Evolutionary conservation across 2,888 invertebrate genomes (phyloP).

Genomic region (Linnaemya vulpina): DNA sequence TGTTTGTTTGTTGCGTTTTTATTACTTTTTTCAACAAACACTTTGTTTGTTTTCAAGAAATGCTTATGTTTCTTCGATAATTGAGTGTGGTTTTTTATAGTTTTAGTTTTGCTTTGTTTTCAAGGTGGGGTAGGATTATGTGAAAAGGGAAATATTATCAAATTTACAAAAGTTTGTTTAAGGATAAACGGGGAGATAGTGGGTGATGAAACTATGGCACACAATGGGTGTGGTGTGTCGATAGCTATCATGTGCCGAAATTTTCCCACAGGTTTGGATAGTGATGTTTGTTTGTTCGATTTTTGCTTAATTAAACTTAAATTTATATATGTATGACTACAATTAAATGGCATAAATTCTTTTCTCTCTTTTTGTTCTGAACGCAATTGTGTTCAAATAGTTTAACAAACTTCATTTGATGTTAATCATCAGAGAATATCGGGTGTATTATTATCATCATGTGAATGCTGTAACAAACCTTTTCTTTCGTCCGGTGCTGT

Average conservation of each 20-base stretch:
- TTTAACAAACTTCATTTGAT: slow-evolving; percentile 77
- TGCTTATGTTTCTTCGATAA: slow-evolving; percentile 66
- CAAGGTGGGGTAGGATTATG: slow-evolving; percentile 25
- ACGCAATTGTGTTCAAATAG: slow-evolving; percentile 39
- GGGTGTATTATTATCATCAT: slow-evolving; percentile 83
- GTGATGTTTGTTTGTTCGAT: slow-evolving; percentile 22
- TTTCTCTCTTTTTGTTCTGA: slow-evolving; percentile 47
- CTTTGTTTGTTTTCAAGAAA: slow-evolving; percentile 60
- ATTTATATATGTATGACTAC: slow-evolving; percentile 69
- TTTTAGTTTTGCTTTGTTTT: slow-evolving; percentile 42
- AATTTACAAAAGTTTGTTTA: slow-evolving; percentile 50
- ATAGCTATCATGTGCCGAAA: not conserved
- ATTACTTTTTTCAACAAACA: slow-evolving; percentile 61
- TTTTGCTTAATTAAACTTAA: slow-evolving; percentile 34
- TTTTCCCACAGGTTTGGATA: not conserved
- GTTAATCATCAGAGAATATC: slow-evolving; percentile 83
- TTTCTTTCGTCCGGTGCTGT: slow-evolving; percentile 84
- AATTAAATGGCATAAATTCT: slow-evolving; percentile 71
- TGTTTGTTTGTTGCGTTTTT: slow-evolving; percentile 68
- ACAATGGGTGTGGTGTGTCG: not conserved
- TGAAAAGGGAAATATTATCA: slow-evolving; percentile 11
- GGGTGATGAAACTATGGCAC: not conserved
- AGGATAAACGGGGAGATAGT: not conserved
- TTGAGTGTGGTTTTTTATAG: slow-evolving; percentile 49
- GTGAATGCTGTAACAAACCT: slow-evolving; percentile 84